phyloP scores from a whole-genome alignment of 2,797 vertebrate genomes.

The Heterohyrax brucei region DNA sequence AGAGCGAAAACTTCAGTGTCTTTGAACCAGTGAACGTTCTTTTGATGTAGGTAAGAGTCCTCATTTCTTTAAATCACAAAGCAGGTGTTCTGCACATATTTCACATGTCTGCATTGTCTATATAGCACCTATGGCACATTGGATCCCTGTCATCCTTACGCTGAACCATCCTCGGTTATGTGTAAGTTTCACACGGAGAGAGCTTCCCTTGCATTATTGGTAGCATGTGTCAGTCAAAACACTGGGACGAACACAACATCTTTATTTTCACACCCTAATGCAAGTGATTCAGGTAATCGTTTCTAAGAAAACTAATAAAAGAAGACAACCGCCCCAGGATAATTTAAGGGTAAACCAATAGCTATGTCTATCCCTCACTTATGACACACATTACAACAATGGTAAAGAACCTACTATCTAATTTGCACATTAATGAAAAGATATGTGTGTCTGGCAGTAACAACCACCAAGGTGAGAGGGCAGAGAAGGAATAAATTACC shows the following conservation, averaged over 20 bases:
- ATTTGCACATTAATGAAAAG: no score
- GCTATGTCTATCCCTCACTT: not conserved
- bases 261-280: slow-evolving; percentile 44
- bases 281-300: not conserved
- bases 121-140: not conserved
- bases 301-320: slow-evolving; percentile 55
- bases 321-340: not conserved
- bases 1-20: not conserved
- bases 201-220: not conserved
- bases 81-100: not conserved
- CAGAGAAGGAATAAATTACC: no score
- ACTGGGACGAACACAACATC: not conserved
- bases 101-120: not conserved
- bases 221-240: not conserved
- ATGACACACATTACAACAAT: no score
- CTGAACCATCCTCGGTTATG: not conserved
- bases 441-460: no score
- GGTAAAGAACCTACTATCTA: no score
- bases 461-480: no score
- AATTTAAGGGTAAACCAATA: not conserved
- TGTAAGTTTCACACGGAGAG: not conserved
- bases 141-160: not conserved
- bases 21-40: not conserved
- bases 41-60: not conserved
- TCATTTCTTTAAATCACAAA: slow-evolving; percentile 18